A percentile compares a stretch with the other conserved stretches of the same genome.
phyloP scores from a whole-genome alignment of 1,140 invertebrate genomes.

The Eurosta solidaginis region DNA sequence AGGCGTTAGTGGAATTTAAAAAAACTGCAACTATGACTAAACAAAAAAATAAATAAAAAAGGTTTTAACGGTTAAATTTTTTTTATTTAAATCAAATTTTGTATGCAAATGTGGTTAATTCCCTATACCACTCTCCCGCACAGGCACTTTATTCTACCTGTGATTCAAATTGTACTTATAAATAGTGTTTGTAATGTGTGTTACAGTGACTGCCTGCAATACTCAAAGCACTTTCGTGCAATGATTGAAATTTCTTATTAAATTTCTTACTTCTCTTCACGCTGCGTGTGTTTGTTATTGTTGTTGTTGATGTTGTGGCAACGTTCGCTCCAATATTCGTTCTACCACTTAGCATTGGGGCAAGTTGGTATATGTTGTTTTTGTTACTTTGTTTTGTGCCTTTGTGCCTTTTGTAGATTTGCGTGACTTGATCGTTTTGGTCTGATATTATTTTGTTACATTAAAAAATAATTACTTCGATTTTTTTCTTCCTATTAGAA shows the following conservation, averaged over 20 bases:
- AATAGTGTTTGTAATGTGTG: no score
- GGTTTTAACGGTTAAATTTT: no score
- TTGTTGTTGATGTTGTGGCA: conserved; percentile 49
- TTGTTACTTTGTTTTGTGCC: conserved; percentile 21
- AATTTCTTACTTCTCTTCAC: conserved; percentile 51
- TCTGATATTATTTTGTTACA: conserved; percentile 58
- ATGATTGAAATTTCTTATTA: conserved; percentile 49
- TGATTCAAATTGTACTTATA: no score
- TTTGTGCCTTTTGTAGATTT: conserved; percentile 34
- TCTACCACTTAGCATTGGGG: not conserved
- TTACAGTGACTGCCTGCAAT: conserved; percentile 37
- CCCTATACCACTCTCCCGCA: not conserved
- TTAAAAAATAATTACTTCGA: conserved; percentile 57
- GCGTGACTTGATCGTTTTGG: conserved; percentile 59
- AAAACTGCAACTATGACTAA: not conserved
- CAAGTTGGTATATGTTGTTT: not conserved
- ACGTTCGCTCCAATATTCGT: not conserved
- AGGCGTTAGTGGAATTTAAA: not conserved
- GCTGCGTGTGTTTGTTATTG: conserved; percentile 1
- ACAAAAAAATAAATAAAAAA: not conserved
- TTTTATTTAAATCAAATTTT: no score
- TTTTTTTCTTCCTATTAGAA: not conserved
- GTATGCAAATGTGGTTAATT: no score
- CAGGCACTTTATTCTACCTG: not conserved
- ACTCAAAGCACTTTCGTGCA: conserved; percentile 40